phyloP scores from a whole-genome alignment of 2,797 vertebrate genomes.

The Huso huso region DNA sequence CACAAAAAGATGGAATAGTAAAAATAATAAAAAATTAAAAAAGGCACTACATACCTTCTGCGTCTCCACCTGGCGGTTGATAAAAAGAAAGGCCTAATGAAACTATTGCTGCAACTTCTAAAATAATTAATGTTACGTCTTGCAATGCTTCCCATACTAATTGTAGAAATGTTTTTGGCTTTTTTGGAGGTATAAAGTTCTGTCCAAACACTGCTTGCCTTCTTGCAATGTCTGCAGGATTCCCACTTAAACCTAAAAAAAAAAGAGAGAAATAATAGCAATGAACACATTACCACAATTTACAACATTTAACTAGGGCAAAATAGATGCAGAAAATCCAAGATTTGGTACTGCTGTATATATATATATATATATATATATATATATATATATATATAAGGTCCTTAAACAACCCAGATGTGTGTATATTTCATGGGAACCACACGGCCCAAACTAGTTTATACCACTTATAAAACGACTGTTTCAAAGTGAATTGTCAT shows the following conservation, averaged over 20 bases:
- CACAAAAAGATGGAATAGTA: neutral
- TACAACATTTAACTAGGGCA: no score
- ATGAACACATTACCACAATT: no score
- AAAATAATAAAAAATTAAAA: neutral
- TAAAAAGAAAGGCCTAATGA: slow-evolving; percentile 99
- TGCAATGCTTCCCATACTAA: slow-evolving; percentile 99
- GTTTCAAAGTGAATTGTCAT: no score
- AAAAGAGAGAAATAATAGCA: no score
- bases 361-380: no score
- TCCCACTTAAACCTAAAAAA: slow-evolving; percentile 86
- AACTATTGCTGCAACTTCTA: slow-evolving; percentile 98
- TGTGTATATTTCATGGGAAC: no score
- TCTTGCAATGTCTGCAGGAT: slow-evolving; percentile 89
- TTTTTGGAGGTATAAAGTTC: slow-evolving; percentile 99
- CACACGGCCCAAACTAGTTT: no score
- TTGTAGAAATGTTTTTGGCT: slow-evolving; percentile 99
- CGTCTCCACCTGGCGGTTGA: slow-evolving; percentile 81
- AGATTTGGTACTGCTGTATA: no score
- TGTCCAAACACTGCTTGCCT: slow-evolving; percentile 89
- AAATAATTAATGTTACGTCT: slow-evolving; percentile 97
- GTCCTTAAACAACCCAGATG: no score
- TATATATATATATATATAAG: no score
- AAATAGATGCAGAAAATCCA: no score
- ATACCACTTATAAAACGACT: no score
- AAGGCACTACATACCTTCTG: slow-evolving; percentile 67